Evolutionary conservation across 2,888 invertebrate genomes (phyloP), one percentile per base, ranked within the genome.

Genomic region (Agonopterix alstromeriana): DNA sequence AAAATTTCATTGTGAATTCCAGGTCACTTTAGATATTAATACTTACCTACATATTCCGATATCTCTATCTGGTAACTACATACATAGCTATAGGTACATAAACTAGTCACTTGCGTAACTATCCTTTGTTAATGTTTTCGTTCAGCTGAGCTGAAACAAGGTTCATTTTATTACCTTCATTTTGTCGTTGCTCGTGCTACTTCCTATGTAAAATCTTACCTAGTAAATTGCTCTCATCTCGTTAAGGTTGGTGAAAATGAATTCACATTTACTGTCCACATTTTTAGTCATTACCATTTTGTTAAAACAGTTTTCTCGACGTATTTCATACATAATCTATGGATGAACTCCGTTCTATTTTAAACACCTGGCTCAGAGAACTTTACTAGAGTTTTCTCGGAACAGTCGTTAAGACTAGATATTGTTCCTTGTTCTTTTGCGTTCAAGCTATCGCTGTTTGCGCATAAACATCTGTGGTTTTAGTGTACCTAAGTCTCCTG

Each of bases 141-240:
- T 73, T 70, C 59, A 62, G 63, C 63, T 68, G 67, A 70, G 76
- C 64, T 68, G 67, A 69, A 77, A 73, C 65, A 61, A 65, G 68
- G 73, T 80, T 80, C 27, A 27, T 27, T 80, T 81, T 81, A 82
- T 79, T 77, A 72, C 73, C 65, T 72, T 63, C 70, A 69, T 69
- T 74, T 76, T 74, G 79, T 80, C 73, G 65, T 66, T 65, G 63
- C 49, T 61, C 57, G 59, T 63, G 62, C 65, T 70, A 66, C 67
- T 58, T 63, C 59, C 61, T 61, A 65, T 68, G 65, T 72, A 70
- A 75, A 79, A 77, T 75, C 68, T 76, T 77, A 75, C 58, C 61
- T 58, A 65, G 65, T 70, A 79, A 79, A 81, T 78, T 81, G 75
- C 64, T 67, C 59, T 66, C 66, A 66, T 66, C 63, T 67, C 59